These are phyloP conservation scores for Brenthis daphne DNA, from an alignment of 2,888 invertebrate species.

Conservation along the genomic window DNA sequence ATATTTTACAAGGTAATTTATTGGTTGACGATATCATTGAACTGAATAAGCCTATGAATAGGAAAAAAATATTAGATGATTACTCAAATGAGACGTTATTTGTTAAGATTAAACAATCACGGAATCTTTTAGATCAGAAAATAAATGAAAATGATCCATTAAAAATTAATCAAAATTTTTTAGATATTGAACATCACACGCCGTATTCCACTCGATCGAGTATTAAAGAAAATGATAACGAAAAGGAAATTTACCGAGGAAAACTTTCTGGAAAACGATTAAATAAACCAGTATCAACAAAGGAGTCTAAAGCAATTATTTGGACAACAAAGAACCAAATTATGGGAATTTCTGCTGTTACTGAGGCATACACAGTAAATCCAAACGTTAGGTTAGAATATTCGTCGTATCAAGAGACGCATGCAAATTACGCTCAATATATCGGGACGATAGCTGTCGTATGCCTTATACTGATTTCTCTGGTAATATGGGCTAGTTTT, in stretches of 20 bases:
- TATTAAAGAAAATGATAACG: conserved; percentile 47
- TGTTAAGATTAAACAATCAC: conserved; percentile 57
- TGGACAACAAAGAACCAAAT: conserved; percentile 47
- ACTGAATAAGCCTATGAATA: conserved; percentile 48
- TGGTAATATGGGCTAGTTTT: conserved; percentile 79
- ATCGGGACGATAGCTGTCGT: conserved; percentile 83
- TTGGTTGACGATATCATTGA: conserved; percentile 31
- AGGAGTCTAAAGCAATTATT: conserved; percentile 46
- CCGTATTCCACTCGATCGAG: conserved; percentile 48
- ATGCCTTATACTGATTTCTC: conserved; percentile 78
- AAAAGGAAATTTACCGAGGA: conserved; percentile 45
- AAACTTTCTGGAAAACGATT: conserved; percentile 64
- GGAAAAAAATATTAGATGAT: conserved; percentile 54
- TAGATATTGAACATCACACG: conserved; percentile 55
- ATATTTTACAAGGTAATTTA: conserved; percentile 37
- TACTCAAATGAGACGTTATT: conserved; percentile 59
- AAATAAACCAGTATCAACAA: conserved; percentile 59
- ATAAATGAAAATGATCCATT: conserved; percentile 63
- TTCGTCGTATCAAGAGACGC: conserved; percentile 64
- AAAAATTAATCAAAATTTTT: conserved; percentile 61
- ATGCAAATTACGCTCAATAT: conserved; percentile 65
- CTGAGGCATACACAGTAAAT: conserved; percentile 52
- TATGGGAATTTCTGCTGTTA: conserved; percentile 49
- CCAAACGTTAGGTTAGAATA: conserved; percentile 65
- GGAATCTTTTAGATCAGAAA: conserved; percentile 66